Evolutionary conservation across 2,797 vertebrate species (phyloP), one percentile per base, ranked within the genome.

Genomic region (Danio choprae): DNA sequence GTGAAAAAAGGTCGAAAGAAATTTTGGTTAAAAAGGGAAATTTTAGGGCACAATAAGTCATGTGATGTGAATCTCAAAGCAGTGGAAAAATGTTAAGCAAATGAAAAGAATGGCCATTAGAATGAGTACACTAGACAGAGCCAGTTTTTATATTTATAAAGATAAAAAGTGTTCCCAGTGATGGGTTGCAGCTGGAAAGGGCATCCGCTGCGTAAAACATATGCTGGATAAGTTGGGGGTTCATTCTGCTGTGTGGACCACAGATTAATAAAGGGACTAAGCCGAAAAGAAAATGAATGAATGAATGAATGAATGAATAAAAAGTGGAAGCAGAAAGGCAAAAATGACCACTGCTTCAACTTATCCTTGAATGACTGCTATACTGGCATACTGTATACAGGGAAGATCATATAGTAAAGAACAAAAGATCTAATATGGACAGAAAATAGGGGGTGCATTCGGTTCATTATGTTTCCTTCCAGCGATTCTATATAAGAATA

Each of bases 31-130:
- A 71, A 79, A 20, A 43, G 71, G 44, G 18, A 73, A 85, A 79
- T 73, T 64, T 81, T 64, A 80, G 50, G 74, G 70, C 75, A 83
- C 76, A 60, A 68, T 69, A 83, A 63, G 81, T 58, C 63, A 18
- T 81, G 62, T 81, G 62, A 83, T 48, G 46, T 29, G 56, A 85
- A 77, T 79, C 29, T 77, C 69, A 72, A 62, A 76, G 79, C 56
- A 81, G 81, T 79, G 83, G 75, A 70, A 81, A 56, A 82, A 74
- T 40, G 70, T 77, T 85, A 80, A 85, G 89, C 87, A 87, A 81
- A 86, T 50, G 69, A 72, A 83, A 81, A 89, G 79, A 85, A 83
- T 60, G 79, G 48, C 74, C 22, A 83, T 81, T 77, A 79, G 79
- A 67, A 44, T 11, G 36, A 81, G 75, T 77, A 43, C 22, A 43